Base-by-base conservation (phyloP, 2,797 vertebrate species). In the Centroberyx gerrardi region DNA sequence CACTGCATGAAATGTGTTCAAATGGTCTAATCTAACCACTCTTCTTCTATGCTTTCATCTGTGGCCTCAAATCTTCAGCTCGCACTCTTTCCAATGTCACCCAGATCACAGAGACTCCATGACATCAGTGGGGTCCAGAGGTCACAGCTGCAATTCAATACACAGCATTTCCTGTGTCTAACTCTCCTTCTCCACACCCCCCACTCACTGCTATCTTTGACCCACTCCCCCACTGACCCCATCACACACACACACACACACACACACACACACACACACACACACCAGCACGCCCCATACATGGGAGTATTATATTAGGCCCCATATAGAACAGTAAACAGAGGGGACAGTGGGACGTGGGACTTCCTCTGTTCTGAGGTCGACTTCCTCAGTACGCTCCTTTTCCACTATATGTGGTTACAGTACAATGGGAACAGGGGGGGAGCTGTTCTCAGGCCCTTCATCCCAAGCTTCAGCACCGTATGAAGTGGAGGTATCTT, bases 131-230 rank as follows among this genome's bases (percentile, higher is more conserved):
- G 48, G 54, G 62, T 71, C 56, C 79, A 80, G 68, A 77, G 85
- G 85, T 86, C 83, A 87, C 82, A 92, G 90, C 89, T 90, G 87
- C 83, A 81, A 62, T 55, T 60, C 62, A 70, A 74, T 76, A 72
- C 68, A 71, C 66, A 59, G 44, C n/a, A 72, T 64, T 74, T 82
- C 73, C 82, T 77, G 71, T 77, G 65, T 70, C 27, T 36, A 36
- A 9, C 2, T n/a, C 62, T 13, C 61, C 64, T 56, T 62, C 66
- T 29, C 38, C 7, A 54, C 28, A 5, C 7, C 44, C 27, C 31
- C 27, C n/a, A 22, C 22, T 22, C 49, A 14, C 9, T 12, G 0
- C 53, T 33, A n/a, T 55, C 51, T 63, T 28, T 68, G 46, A 78
- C 58, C 59, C 62, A 33, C n/a, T 71, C 49, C 55, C 13, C 70